Percentiles rank a stretch among this genome's conserved stretches.
These are phyloP conservation scores for Tromatobia lineatoria DNA, from an alignment of 2,888 invertebrate species.

Conservation along the genomic window DNA sequence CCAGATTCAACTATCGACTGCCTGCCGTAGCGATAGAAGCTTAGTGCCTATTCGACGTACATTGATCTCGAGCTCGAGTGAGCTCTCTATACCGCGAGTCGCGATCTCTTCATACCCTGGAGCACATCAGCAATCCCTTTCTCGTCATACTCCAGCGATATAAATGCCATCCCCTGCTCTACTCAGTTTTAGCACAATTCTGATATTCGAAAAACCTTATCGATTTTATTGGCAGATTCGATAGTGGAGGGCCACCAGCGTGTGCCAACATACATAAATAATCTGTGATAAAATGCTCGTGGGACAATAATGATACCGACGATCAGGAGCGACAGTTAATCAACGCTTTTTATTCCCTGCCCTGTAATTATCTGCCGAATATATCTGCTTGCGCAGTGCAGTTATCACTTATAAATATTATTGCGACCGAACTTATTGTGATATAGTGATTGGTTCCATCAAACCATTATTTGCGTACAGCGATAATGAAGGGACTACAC, in stretches of 20 bases:
- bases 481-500: background rate
- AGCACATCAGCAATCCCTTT: background rate
- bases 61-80: background rate
- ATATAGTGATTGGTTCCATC: background rate
- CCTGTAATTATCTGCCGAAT: background rate
- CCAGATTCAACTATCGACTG: background rate
- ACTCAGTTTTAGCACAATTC: background rate
- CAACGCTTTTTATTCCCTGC: background rate
- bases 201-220: conserved; percentile 16
- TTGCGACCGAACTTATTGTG: background rate
- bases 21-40: background rate
- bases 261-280: conserved; percentile 41
- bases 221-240: conserved; percentile 1
- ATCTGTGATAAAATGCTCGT: conserved; percentile 56
- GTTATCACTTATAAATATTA: conserved; percentile 3
- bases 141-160: background rate
- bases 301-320: conserved; percentile 48
- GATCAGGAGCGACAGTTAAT: conserved; percentile 15
- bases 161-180: background rate
- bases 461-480: background rate
- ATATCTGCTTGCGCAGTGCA: background rate
- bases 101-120: conserved; percentile 3
- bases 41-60: background rate
- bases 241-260: background rate
- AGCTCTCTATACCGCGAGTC: conserved; percentile 1